These are phyloP conservation scores for Pluvialis apricaria DNA, from an alignment of 2,113 vertebrate genomes.

Conservation along the genomic window DNA sequence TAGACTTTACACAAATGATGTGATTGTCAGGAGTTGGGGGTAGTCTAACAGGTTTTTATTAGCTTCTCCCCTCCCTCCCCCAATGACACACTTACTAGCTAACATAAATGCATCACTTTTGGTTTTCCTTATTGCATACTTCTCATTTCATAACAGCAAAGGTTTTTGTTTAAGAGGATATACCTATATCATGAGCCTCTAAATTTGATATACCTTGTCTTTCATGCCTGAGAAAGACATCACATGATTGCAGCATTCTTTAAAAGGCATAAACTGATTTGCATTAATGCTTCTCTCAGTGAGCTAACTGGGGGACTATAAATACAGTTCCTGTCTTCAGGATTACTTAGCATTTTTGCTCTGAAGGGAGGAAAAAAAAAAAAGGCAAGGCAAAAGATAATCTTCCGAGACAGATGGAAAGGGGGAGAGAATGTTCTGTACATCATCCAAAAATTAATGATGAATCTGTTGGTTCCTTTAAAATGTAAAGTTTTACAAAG, in stretches of 20 bases:
- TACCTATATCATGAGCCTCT: not conserved
- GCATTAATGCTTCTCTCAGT: not conserved
- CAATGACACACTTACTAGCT: not conserved
- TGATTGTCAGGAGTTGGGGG: not conserved
- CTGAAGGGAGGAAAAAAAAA: not conserved
- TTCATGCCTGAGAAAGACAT: not conserved
- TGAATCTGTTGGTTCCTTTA: not conserved
- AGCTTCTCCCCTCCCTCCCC: not conserved
- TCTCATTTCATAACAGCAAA: not conserved
- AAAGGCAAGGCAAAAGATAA: not conserved
- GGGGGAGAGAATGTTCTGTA: not conserved
- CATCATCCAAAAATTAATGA: not conserved
- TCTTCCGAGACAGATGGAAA: not conserved
- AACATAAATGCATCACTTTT: not conserved
- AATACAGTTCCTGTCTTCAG: constrained; percentile 1
- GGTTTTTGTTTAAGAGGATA: not conserved
- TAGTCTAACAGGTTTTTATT: not conserved
- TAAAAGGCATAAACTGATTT: constrained; percentile 32
- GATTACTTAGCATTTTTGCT: constrained; percentile 33
- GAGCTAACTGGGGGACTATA: not conserved
- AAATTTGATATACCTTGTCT: not conserved
- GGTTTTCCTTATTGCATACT: not conserved
- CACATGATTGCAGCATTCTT: constrained; percentile 1
- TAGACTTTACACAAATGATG: not conserved
- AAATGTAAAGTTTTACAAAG: not conserved